A percentile compares a stretch with the other conserved stretches of the same genome.
phyloP scores from a whole-genome alignment of 2,113 vertebrate species.

The Garra rufa region DNA sequence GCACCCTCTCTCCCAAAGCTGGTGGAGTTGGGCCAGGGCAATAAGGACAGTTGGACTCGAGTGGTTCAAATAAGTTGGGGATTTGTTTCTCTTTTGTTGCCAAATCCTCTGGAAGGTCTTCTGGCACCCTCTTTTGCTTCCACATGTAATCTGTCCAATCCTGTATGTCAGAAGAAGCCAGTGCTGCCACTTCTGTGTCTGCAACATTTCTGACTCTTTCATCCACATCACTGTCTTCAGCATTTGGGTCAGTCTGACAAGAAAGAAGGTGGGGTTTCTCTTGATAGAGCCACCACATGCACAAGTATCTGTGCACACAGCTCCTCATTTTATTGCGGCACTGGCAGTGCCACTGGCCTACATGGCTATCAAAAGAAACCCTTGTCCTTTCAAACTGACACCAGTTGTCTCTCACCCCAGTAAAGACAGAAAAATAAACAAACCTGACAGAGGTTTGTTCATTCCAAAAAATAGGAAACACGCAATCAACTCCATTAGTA shows the following conservation, averaged over 20 bases:
- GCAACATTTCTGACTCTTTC: background rate
- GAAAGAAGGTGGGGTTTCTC: slow-evolving; percentile 1
- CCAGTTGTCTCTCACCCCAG: background rate
- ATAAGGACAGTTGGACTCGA: background rate
- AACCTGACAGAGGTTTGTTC: background rate
- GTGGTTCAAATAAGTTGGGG: background rate
- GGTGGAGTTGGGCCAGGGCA: background rate
- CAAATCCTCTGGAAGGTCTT: slow-evolving; percentile 1
- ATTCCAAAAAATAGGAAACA: background rate
- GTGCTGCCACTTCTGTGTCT: background rate
- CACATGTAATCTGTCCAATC: background rate
- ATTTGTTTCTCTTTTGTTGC: background rate
- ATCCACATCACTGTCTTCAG: slow-evolving; percentile 1
- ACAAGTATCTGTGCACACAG: background rate
- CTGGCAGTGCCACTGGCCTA: background rate
- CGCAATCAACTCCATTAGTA: background rate
- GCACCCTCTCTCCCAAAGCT: background rate
- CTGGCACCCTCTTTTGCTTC: background rate
- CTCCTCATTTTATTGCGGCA: background rate
- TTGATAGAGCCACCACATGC: slow-evolving; percentile 1
- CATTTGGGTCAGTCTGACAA: background rate
- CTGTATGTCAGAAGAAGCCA: background rate
- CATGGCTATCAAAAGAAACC: slow-evolving; percentile 1
- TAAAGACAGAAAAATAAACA: background rate
- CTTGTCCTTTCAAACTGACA: slow-evolving; percentile 7